phyloP scores from a whole-genome alignment of 2,888 invertebrate species.

The Philonicus albiceps region DNA sequence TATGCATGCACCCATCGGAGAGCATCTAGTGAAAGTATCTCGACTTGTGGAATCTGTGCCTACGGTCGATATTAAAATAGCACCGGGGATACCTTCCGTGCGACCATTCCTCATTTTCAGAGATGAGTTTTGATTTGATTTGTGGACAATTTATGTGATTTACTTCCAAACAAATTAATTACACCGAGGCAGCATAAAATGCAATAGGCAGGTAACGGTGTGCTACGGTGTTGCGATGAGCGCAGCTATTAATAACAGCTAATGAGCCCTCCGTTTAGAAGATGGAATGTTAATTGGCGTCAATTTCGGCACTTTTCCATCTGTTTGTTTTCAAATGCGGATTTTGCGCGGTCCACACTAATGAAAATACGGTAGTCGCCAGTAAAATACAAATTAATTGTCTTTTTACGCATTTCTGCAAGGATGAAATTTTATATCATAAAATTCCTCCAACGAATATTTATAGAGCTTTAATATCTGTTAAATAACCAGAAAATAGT shows the following conservation, averaged over 20 bases:
- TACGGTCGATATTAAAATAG: conserved; percentile 26
- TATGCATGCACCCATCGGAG: neutral
- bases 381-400: neutral
- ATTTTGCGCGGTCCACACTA: neutral
- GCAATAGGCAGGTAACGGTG: neutral
- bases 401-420: neutral
- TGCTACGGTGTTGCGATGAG: neutral
- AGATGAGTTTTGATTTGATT: conserved; percentile 31
- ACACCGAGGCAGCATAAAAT: conserved; percentile 4
- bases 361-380: neutral
- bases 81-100: conserved; percentile 4
- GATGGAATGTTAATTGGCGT: conserved; percentile 27
- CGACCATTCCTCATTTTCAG: conserved; percentile 6
- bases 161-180: conserved; percentile 35
- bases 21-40: neutral
- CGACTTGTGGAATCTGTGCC: neutral
- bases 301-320: conserved; percentile 12
- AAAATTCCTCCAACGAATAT: neutral
- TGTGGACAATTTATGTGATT: conserved; percentile 36
- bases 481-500: neutral
- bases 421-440: neutral
- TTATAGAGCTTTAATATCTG: neutral
- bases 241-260: conserved; percentile 18
- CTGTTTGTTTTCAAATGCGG: neutral
- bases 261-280: conserved; percentile 16